Conservation (phyloP, 2,888 invertebrate species). For the Philonicus albiceps region DNA sequence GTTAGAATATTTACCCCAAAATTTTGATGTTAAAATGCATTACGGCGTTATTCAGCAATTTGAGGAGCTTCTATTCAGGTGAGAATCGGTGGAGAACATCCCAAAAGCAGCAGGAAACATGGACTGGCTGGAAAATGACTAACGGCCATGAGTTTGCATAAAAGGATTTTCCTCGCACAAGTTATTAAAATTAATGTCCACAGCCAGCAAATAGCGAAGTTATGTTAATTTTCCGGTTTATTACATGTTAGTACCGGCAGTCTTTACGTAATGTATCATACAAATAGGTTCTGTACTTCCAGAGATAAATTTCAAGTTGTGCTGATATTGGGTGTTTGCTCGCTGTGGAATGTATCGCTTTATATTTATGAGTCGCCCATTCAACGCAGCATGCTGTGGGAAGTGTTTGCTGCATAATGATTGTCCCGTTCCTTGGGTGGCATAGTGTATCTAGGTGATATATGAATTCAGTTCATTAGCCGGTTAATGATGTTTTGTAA, state of each 20-base stretch:
- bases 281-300: neutral
- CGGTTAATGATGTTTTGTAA: neutral
- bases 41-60: neutral
- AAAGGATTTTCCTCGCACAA: neutral
- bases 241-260: neutral
- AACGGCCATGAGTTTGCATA: conserved; percentile 14
- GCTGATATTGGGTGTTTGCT: neutral
- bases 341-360: neutral
- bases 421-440: neutral
- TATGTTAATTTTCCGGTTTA: neutral
- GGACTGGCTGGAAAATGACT: neutral
- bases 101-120: neutral
- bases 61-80: neutral
- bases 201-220: neutral
- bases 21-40: neutral
- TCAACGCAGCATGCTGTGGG: neutral
- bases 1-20: neutral
- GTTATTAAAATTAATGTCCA: conserved; percentile 21
- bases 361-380: neutral
- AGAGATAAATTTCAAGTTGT: neutral
- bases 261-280: neutral
- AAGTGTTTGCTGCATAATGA: neutral
- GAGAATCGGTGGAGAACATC: neutral
- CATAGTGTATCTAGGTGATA: neutral
- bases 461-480: neutral